Evolutionary conservation across 2,797 vertebrate genomes (phyloP).

Genomic region (Sebastes reedi): DNA sequence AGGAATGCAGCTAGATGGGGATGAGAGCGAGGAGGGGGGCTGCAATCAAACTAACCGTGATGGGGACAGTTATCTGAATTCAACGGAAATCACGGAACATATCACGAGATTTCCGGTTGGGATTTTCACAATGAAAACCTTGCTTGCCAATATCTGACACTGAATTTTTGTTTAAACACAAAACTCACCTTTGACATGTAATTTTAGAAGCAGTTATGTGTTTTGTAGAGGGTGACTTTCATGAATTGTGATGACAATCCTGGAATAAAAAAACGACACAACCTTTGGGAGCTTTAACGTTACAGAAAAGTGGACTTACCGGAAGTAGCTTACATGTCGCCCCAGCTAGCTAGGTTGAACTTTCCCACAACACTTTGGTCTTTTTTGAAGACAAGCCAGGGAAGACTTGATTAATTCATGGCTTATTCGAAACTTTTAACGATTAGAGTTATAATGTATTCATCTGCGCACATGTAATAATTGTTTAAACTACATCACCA

Average conservation of each 20-base stretch:
- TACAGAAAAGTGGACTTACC: not conserved
- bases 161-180: not conserved
- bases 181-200: not conserved
- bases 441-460: not conserved
- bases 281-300: accelerated
- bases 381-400: not conserved
- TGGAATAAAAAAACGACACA: not conserved
- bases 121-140: not conserved
- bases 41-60: not conserved
- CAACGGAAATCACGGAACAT: not conserved
- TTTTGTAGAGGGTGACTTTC: not conserved
- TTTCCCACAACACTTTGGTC: not conserved
- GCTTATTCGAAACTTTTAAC: not conserved
- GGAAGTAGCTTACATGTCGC: not conserved
- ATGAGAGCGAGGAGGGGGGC: not conserved
- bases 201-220: not conserved
- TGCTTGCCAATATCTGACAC: not conserved
- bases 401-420: not conserved
- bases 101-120: not conserved
- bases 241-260: not conserved
- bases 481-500: not conserved
- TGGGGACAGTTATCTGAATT: too few relatives aligned
- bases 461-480: too few relatives aligned
- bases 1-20: not conserved
- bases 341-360: not conserved